phyloP scores from a whole-genome alignment of 2,797 vertebrate genomes.

The Trachurus trachurus region DNA sequence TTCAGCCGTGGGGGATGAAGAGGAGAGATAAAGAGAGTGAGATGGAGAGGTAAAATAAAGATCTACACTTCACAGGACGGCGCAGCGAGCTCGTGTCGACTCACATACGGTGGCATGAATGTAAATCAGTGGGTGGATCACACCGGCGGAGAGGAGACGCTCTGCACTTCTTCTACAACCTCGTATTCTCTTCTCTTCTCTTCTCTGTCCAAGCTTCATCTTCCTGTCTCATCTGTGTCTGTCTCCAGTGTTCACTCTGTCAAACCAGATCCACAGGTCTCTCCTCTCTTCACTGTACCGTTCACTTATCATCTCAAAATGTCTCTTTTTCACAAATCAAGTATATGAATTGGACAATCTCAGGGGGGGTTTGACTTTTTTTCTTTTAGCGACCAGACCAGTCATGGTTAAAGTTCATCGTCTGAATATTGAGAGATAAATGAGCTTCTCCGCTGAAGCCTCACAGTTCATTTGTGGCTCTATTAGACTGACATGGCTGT shows the following conservation, averaged over 20 bases:
- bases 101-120: constrained; percentile 57
- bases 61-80: constrained; percentile 70
- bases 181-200: not conserved
- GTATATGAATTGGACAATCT: constrained; percentile 28
- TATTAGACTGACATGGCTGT: constrained; percentile 45
- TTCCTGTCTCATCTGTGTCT: not conserved
- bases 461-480: constrained; percentile 49
- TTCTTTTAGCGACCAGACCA: not conserved
- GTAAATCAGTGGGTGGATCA: constrained; percentile 69
- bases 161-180: constrained; percentile 30
- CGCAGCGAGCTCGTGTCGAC: constrained; percentile 48
- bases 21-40: constrained; percentile 59
- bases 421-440: constrained; percentile 54
- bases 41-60: constrained; percentile 70
- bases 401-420: constrained; percentile 37
- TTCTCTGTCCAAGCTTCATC: constrained; percentile 18
- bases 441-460: constrained; percentile 54
- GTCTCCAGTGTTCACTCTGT: not conserved
- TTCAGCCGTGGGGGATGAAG: constrained; percentile 53
- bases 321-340: constrained; percentile 24
- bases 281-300: not conserved
- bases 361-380: constrained; percentile 8
- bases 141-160: constrained; percentile 34
- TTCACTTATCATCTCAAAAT: constrained; percentile 10
- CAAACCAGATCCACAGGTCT: not conserved